Evolutionary conservation across 2,888 invertebrate genomes (phyloP).

Genomic region (Drosophila kanekoi): DNA sequence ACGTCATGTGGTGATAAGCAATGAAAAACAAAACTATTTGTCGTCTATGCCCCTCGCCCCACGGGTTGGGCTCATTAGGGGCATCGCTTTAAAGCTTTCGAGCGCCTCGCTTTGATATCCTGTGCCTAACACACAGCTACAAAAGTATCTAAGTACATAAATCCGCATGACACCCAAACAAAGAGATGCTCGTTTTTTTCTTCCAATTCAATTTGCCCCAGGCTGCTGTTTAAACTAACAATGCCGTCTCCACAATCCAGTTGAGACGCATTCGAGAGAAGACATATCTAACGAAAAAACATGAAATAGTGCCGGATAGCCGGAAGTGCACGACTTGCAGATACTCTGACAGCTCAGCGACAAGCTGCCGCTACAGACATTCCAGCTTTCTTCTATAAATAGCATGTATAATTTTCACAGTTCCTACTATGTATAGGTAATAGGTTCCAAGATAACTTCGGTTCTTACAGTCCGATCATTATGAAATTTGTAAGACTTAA

Average conservation of each 20-base stretch:
- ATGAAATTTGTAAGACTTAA: too few species aligned
- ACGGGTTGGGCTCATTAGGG: conserved; percentile 58
- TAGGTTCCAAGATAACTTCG: too few species aligned
- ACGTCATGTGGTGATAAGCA: conserved; percentile 66
- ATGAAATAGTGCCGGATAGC: too few species aligned
- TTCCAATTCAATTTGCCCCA: conserved; percentile 64
- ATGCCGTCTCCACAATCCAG: conserved; percentile 19
- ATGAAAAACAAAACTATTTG: conserved; percentile 78
- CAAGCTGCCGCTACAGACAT: too few species aligned
- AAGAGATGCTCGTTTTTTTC: conserved; percentile 8
- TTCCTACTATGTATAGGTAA: too few species aligned
- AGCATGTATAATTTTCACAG: too few species aligned
- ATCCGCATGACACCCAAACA: conserved; percentile 6
- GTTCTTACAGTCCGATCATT: too few species aligned
- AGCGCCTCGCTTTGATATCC: conserved; percentile 4
- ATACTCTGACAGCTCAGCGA: too few species aligned
- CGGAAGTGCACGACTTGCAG: too few species aligned
- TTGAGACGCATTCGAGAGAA: conserved; percentile 9
- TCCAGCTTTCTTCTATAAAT: too few species aligned
- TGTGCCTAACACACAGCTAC: conserved; percentile 22
- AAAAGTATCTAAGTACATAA: conserved; percentile 41
- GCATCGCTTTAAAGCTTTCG: conserved; percentile 31
- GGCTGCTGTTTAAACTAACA: conserved; percentile 69
- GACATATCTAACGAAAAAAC: not conserved
- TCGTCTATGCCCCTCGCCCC: conserved; percentile 18